Evolutionary conservation across 2,113 vertebrate genomes (phyloP), one percentile per base, ranked within the genome.

Genomic region (Scomber colias): DNA sequence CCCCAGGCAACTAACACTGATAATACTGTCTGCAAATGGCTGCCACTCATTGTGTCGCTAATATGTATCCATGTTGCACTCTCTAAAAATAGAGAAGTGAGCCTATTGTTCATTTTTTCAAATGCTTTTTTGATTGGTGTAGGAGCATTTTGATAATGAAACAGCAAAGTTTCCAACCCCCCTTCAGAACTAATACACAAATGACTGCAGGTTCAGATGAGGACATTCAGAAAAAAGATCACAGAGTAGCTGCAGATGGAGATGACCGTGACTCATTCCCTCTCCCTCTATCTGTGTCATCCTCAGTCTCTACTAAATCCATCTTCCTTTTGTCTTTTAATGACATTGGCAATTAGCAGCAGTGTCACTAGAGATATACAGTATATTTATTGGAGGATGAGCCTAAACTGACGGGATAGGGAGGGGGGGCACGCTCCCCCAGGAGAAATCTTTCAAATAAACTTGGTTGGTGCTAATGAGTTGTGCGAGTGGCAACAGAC

Each of bases 21-120:
- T 88, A 89, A 93, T 75, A 78, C 80, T 80, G 75, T 79, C 89
- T 89, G 81, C 76, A 90, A 89, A 89, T 84, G 73, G 76, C 82
- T 49, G 55, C 74, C 70, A 57, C 82, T 83, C 75, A 68, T 49
- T 81, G 74, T 83, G 77, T 87, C 83, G 82, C 69, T 90, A 77
- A 65, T 77, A 66, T 74, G 75, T 45, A 63, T 78, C 55, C 50
- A 74, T 75, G 61, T 82, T 87, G 60, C 71, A 75, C 40, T 15
- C 60, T n/a, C 81, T 83, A 77, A 86, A 89, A 89, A 90, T 82
- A 87, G 86, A 40, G 7, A 40, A 75, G 67, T 53, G 49, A 77
- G 21, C 60, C 71, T 53, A 49, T 85, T 84, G 74, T 66, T 65
- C n/a, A 44, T 81, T 69, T 83, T 73, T 76, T 71, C 54, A 71